Conservation (phyloP, 2,888 invertebrate species). For the Nomada ruficornis region DNA sequence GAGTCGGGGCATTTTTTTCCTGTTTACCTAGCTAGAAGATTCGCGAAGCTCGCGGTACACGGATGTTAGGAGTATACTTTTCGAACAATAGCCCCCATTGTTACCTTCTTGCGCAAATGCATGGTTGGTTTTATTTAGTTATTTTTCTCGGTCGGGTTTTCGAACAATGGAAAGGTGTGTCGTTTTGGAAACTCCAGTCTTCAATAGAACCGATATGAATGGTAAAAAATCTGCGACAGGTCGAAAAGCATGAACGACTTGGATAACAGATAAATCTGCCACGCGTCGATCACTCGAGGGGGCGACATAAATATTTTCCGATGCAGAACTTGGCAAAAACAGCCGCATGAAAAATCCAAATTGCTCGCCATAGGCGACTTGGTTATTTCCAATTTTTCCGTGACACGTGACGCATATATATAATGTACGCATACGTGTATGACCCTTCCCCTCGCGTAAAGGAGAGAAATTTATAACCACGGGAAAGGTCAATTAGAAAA, state of each 20-base stretch:
- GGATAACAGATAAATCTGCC: no score
- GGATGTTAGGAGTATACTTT: slow-evolving; percentile 1
- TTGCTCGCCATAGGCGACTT: neutral
- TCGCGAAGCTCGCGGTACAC: slow-evolving; percentile 1
- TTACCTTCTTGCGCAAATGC: neutral
- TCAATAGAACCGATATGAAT: no score
- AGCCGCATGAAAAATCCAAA: neutral
- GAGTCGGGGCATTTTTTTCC: slow-evolving; percentile 16
- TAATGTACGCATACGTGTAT: neutral
- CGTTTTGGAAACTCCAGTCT: no score
- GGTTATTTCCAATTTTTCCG: slow-evolving; percentile 29
- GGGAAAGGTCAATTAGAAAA: slow-evolving; percentile 7
- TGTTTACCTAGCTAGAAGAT: slow-evolving; percentile 1
- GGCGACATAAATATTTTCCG: neutral
- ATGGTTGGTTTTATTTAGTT: no score
- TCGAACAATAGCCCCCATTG: neutral
- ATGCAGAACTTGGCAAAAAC: no score
- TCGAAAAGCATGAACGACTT: no score
- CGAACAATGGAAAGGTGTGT: no score
- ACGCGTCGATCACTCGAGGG: neutral
- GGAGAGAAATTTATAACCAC: neutral
- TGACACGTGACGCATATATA: neutral
- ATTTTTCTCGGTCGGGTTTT: no score
- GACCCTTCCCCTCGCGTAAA: neutral
- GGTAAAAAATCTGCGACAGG: no score